A percentile compares a stretch with the other conserved stretches of the same genome.
These are phyloP conservation scores for Microcebus griseorufus DNA, from an alignment of 2,113 vertebrate species.

Conservation along the genomic window DNA sequence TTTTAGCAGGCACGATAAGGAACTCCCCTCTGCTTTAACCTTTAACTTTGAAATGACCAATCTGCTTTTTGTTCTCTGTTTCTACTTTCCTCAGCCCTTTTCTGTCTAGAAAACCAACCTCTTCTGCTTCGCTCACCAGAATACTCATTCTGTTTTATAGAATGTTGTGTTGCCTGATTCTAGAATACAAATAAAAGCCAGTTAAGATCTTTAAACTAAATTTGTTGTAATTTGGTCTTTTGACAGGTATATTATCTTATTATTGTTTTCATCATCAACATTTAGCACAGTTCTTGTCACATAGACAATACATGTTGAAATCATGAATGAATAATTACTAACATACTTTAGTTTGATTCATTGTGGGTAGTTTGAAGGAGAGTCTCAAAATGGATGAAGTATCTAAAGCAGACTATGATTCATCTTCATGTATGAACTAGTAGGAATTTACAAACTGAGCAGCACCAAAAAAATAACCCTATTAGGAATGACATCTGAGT, in stretches of 20 bases:
- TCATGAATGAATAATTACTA: background rate
- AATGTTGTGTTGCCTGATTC: background rate
- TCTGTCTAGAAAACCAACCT: background rate
- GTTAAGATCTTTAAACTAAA: background rate
- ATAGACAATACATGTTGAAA: background rate
- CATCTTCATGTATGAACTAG: background rate
- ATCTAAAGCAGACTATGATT: constrained; percentile 13
- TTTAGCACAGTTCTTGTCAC: background rate
- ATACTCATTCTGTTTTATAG: background rate
- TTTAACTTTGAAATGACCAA: background rate
- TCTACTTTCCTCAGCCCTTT: background rate
- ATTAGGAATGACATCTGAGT: constrained; percentile 48
- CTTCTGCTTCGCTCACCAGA: background rate
- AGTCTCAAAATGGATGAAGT: background rate
- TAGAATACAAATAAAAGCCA: background rate
- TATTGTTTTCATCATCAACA: background rate
- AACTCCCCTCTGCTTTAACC: background rate
- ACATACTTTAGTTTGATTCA: background rate
- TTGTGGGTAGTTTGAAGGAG: background rate
- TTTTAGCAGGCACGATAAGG: background rate
- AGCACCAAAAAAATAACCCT: constrained; percentile 38
- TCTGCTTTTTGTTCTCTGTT: background rate
- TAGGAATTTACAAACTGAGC: constrained; percentile 54
- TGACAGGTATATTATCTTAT: background rate
- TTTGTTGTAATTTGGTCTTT: background rate